Percentiles rank a stretch among this genome's conserved stretches.
phyloP scores from a whole-genome alignment of 2,113 vertebrate species.

The Corythoichthys haematopterus region DNA sequence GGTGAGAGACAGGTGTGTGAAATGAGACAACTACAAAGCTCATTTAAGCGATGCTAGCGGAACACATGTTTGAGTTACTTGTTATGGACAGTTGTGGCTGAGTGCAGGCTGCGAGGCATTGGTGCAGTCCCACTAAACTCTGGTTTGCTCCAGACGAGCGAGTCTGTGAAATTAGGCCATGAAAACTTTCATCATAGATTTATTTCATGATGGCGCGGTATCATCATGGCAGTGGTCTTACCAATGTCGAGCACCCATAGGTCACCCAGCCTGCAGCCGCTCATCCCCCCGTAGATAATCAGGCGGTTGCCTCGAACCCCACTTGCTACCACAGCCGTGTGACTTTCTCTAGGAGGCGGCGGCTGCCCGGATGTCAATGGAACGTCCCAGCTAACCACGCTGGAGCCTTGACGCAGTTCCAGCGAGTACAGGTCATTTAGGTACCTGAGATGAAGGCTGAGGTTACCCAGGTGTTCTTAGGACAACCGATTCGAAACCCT shows the following conservation, averaged over 20 bases:
- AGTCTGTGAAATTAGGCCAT: slow-evolving; percentile 64
- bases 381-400: slow-evolving; percentile 86
- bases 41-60: not conserved
- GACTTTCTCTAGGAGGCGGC: slow-evolving; percentile 85
- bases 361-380: slow-evolving; percentile 87
- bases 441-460: slow-evolving; percentile 66
- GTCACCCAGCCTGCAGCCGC: slow-evolving; percentile 86
- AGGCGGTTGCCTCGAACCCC: slow-evolving; percentile 77
- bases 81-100: slow-evolving; percentile 86
- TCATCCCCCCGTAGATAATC: slow-evolving; percentile 91
- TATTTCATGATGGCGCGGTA: not conserved
- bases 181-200: not conserved
- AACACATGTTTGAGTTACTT: slow-evolving; percentile 68
- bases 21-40: not conserved
- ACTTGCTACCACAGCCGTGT: slow-evolving; percentile 83
- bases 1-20: not conserved
- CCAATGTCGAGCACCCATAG: slow-evolving; percentile 91
- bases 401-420: slow-evolving; percentile 84
- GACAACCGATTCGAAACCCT: too few species aligned
- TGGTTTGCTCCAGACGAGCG: slow-evolving; percentile 87
- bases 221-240: slow-evolving; percentile 35
- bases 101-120: slow-evolving; percentile 86
- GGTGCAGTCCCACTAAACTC: slow-evolving; percentile 81
- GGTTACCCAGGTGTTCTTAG: not conserved
- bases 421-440: slow-evolving; percentile 87